Conservation (phyloP, 2,113 vertebrate species). For the Varanus komodoensis region DNA sequence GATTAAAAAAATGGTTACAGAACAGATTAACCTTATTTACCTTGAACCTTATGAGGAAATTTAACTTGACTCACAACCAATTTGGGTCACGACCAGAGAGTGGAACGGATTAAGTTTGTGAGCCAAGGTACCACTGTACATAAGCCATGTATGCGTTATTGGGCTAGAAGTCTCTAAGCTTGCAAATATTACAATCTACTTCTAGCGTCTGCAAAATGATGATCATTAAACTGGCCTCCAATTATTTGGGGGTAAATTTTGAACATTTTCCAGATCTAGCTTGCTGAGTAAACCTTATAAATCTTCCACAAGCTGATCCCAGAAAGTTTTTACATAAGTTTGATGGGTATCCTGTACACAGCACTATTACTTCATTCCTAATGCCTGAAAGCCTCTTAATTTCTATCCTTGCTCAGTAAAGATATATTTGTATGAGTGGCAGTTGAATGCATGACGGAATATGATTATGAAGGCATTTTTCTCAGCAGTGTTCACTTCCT, state of each 20-base stretch:
- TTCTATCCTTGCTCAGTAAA: not conserved
- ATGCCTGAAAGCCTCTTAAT: not conserved
- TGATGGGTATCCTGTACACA: not conserved
- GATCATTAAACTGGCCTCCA: not conserved
- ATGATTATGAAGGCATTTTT: not conserved
- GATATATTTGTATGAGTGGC: not conserved
- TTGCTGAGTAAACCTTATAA: not conserved
- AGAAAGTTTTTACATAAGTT: not conserved
- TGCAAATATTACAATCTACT: not conserved
- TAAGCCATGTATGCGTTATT: not conserved
- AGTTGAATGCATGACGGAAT: not conserved
- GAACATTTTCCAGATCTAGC: slow-evolving; percentile 7
- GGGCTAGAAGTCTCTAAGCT: not conserved
- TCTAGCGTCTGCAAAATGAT: too few relatives aligned
- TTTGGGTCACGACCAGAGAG: too few relatives aligned
- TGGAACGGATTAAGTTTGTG: too few relatives aligned
- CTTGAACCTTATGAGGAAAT: too few relatives aligned
- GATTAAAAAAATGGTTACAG: too few relatives aligned
- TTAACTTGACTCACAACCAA: too few relatives aligned
- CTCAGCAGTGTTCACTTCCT: not conserved
- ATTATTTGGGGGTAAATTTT: not conserved
- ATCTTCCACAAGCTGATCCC: not conserved
- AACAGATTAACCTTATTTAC: too few relatives aligned
- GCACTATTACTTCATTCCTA: not conserved
- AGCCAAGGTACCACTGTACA: too few relatives aligned